Evolutionary conservation across 53 echinoderm and acorn worm species (phyloP).

Genomic region (Crossaster papposus): DNA sequence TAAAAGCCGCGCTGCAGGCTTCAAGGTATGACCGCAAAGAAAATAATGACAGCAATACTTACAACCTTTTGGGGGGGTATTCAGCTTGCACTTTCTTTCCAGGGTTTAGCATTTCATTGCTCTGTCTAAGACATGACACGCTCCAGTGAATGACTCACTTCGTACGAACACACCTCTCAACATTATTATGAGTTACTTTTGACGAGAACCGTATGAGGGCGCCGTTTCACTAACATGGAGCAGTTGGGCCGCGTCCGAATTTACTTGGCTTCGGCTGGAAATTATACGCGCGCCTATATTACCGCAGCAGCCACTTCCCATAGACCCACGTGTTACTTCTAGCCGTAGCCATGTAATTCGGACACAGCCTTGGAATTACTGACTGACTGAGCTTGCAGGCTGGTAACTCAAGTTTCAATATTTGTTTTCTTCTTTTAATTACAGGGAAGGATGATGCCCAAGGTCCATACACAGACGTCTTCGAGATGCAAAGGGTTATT

Average conservation of each 20-base stretch:
- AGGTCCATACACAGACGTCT: conserved; percentile 20
- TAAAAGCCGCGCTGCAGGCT: too few species aligned
- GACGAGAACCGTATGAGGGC: neutral
- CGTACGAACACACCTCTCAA: neutral
- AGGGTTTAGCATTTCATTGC: neutral
- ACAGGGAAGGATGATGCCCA: conserved; percentile 16
- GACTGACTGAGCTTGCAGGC: too few species aligned
- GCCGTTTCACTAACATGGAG: neutral
- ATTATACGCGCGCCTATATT: too few species aligned
- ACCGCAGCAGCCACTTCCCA: too few species aligned
- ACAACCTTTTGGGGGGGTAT: neutral
- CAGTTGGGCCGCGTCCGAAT: neutral
- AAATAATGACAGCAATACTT: neutral
- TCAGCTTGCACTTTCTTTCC: neutral
- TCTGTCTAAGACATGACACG: too few species aligned
- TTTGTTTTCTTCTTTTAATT: neutral
- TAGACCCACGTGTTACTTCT: too few species aligned
- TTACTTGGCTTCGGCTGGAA: too few species aligned
- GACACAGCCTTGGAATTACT: too few species aligned
- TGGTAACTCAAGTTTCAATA: neutral
- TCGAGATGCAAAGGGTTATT: conserved; percentile 27
- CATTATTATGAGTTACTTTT: neutral
- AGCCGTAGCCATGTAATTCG: too few species aligned
- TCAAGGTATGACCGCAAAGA: too few species aligned
- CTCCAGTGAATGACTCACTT: neutral